Evolutionary conservation across 2,888 invertebrate species (phyloP).

Genomic region (Homarus gammarus): DNA sequence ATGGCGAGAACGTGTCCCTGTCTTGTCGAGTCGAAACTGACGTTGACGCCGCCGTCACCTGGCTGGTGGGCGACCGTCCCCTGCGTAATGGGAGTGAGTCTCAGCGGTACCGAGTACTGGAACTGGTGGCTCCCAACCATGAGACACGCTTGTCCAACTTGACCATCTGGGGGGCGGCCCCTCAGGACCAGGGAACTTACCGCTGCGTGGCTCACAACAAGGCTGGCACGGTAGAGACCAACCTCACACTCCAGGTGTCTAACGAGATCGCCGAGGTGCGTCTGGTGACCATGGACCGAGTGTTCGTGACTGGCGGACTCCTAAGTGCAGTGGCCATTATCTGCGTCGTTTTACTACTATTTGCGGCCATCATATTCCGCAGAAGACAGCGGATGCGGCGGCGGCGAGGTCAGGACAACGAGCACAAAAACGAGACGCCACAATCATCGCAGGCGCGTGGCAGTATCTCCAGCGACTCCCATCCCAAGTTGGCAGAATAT

Average conservation of each 20-base stretch:
- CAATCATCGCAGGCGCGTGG: slow-evolving; percentile 46
- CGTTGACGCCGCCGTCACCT: slow-evolving; percentile 88
- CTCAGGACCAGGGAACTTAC: slow-evolving; percentile 90
- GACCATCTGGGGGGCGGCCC: slow-evolving; percentile 89
- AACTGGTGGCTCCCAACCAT: slow-evolving; percentile 66
- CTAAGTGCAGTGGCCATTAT: slow-evolving; percentile 68
- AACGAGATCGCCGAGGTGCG: slow-evolving; percentile 69
- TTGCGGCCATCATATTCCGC: slow-evolving; percentile 41
- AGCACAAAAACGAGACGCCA: slow-evolving; percentile 53
- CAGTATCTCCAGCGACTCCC: slow-evolving; percentile 42
- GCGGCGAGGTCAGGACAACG: slow-evolving; percentile 38
- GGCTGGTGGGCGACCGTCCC: slow-evolving; percentile 76
- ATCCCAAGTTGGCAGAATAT: slow-evolving; percentile 61
- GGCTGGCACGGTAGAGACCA: slow-evolving; percentile 89
- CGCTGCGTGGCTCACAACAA: slow-evolving; percentile 88
- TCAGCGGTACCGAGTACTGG: slow-evolving; percentile 69
- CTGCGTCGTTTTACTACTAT: slow-evolving; percentile 42
- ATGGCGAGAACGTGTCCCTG: slow-evolving; percentile 78
- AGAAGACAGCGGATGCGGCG: slow-evolving; percentile 25
- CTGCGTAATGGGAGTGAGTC: slow-evolving; percentile 75
- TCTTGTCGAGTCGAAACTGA: slow-evolving; percentile 80
- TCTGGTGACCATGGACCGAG: slow-evolving; percentile 72
- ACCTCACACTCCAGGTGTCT: slow-evolving; percentile 84
- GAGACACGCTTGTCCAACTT: slow-evolving; percentile 86
- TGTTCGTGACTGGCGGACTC: slow-evolving; percentile 72